These are phyloP conservation scores for Pelobates cultripes DNA, from an alignment of 2,797 vertebrate species.

Conservation along the genomic window DNA sequence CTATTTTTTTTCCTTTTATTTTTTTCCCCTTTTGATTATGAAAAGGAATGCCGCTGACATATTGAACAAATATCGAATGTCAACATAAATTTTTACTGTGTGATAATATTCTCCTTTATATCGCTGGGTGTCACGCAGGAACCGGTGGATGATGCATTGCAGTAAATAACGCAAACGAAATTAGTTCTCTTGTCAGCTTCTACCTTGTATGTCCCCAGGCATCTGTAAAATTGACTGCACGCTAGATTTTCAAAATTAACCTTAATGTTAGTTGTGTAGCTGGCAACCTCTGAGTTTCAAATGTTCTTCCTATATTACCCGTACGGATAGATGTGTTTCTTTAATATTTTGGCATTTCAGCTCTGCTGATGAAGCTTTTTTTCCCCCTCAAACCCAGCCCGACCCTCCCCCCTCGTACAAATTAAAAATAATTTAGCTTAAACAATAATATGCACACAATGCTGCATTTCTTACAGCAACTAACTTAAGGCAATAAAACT, in stretches of 20 bases:
- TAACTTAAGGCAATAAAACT: slow-evolving; percentile 82
- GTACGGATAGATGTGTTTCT: slow-evolving; percentile 94
- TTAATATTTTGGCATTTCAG: slow-evolving; percentile 85
- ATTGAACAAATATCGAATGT: slow-evolving; percentile 84
- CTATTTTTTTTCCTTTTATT: slow-evolving; percentile 73
- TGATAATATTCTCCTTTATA: slow-evolving; percentile 87
- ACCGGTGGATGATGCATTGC: slow-evolving; percentile 94
- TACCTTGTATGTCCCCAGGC: slow-evolving; percentile 94
- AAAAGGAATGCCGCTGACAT: slow-evolving; percentile 83
- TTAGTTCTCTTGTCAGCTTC: slow-evolving; percentile 91
- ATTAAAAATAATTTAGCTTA: slow-evolving; percentile 86
- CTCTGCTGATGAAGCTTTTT: slow-evolving; percentile 78
- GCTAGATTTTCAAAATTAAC: slow-evolving; percentile 99
- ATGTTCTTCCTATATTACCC: slow-evolving; percentile 87
- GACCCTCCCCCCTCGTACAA: slow-evolving; percentile 67
- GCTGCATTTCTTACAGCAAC: slow-evolving; percentile 76
- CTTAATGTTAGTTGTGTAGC: slow-evolving; percentile 92
- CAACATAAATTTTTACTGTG: slow-evolving; percentile 91
- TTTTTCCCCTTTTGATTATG: slow-evolving; percentile 83
- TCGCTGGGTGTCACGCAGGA: slow-evolving; percentile 88
- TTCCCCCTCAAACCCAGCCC: slow-evolving; percentile 32
- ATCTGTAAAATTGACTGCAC: slow-evolving; percentile 98
- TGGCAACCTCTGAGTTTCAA: slow-evolving; percentile 90
- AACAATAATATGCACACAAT: slow-evolving; percentile 76
- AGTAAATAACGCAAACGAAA: slow-evolving; percentile 98